Base-by-base conservation (phyloP, 2,888 invertebrate species). In the Mechanitis messenoides region DNA sequence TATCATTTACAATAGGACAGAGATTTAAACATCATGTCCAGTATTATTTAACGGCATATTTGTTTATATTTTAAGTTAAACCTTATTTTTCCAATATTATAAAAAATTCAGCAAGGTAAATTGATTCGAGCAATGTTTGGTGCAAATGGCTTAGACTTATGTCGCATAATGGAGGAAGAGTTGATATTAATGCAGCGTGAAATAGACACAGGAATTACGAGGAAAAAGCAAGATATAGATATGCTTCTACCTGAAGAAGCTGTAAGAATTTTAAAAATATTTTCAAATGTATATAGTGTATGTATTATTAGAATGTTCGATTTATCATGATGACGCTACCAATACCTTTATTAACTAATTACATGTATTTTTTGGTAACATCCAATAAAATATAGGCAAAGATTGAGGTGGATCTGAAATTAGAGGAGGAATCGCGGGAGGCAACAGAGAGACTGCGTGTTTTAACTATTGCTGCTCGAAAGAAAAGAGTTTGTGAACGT, bases 111-210 rank as follows among this genome's bases (percentile, higher is more conserved):
- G 89, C 77, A 73, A 61, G 83, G 84, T 2, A 79, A 81, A 65
- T 68, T 90, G 42, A 77, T 80, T 0, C 91, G 77, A 76, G 93
- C 68, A 63, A 90, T 80, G 85, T 94, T 84, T 83, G 94, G 74
- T 70, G 91, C 80, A 0, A 88, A 90, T 71, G 88, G 84, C 0
- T 83, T 88, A 56, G 85, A 87, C 20, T 69, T 90, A 3, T 85
- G 84, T 60, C 79, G 79, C 0, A 73, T 87, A 33, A 82, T 87
- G 1, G 84, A 83, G 63, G 86, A 88, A 38, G 88, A 90, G 53
- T 63, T 90, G 2, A 69, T 58, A 0, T 47, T 71, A 1, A 68
- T 73, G 68, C 69, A 76, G 56, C 54, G 56, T 5, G 85, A 85
- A 65, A 4, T 45, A 0, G 74, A 75, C 2, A 76, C 77, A 0